A percentile compares a stretch with the other conserved stretches of the same genome.
Conservation (phyloP, 2,797 vertebrate species). For the Notolepis coatsorum region DNA sequence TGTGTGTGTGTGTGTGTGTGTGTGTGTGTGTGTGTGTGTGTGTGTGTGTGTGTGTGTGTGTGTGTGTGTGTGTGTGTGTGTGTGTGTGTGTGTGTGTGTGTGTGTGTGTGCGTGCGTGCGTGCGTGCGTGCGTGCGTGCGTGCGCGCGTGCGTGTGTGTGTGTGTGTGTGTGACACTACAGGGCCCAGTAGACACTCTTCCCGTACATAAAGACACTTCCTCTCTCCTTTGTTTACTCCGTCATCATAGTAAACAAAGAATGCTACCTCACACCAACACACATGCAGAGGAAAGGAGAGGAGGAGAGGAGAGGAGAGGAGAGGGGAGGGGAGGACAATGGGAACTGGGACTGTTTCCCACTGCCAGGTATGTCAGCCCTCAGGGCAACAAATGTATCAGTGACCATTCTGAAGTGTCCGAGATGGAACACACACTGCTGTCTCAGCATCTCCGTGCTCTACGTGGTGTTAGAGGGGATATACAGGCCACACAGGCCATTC, state of each 20-base stretch:
- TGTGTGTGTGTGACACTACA: conserved; percentile 62
- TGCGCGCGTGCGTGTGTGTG: conserved; percentile 9
- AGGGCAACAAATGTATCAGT: conserved; percentile 35
- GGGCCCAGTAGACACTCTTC: conserved; percentile 51
- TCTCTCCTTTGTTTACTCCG: conserved; percentile 63
- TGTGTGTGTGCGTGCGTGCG: too few relatives aligned
- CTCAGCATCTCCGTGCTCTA: too few relatives aligned
- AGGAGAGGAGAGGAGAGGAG: too few relatives aligned
- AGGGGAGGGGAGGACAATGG: conserved; percentile 27
- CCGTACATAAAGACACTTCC: conserved; percentile 70
- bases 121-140: neutral
- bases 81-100: too few relatives aligned
- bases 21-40: conserved; percentile 39
- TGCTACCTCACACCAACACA: conserved; percentile 29
- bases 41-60: too few relatives aligned
- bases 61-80: conserved; percentile 2
- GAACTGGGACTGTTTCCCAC: conserved; percentile 42
- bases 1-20: conserved; percentile 32
- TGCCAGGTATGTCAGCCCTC: conserved; percentile 59
- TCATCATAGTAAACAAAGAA: conserved; percentile 63
- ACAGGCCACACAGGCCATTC: too few relatives aligned
- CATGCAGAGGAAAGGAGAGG: too few relatives aligned
- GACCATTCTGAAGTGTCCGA: conserved; percentile 13
- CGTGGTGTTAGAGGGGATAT: too few relatives aligned
- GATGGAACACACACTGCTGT: neutral